These are phyloP conservation scores for Cherax quadricarinatus DNA, from an alignment of 1,140 invertebrate species.

Conservation along the genomic window DNA sequence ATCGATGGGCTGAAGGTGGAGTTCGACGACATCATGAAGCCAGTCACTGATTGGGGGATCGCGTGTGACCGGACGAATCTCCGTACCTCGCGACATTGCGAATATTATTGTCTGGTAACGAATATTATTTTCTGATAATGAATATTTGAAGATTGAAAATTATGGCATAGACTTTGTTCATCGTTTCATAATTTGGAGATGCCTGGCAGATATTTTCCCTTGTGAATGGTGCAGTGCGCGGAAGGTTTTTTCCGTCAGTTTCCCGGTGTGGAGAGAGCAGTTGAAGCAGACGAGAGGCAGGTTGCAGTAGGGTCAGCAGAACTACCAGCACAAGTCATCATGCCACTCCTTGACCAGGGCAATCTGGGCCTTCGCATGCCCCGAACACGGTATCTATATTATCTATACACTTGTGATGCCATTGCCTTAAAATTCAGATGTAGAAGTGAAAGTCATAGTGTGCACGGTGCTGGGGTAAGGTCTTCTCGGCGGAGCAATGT, in stretches of 20 bases:
- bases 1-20: background rate
- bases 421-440: too few species aligned
- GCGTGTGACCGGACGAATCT: background rate
- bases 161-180: too few species aligned
- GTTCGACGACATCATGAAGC: background rate
- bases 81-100: background rate
- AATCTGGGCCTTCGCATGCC: background rate
- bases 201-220: too few species aligned
- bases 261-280: background rate
- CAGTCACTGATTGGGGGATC: background rate
- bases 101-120: background rate
- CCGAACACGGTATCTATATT: slow-evolving; percentile 14
- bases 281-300: background rate
- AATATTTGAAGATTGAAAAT: too few species aligned
- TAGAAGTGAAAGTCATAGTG: too few species aligned
- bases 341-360: slow-evolving; percentile 28
- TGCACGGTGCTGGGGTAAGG: too few species aligned
- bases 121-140: background rate
- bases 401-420: background rate
- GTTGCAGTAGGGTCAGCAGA: background rate
- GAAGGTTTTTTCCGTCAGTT: slow-evolving; percentile 17
- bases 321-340: slow-evolving; percentile 20
- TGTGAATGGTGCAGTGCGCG: slow-evolving; percentile 38
- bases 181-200: too few species aligned
- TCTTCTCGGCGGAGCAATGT: background rate